phyloP scores from a whole-genome alignment of 92 coral and sea anemone species.

The Epizoanthus rinbou region DNA sequence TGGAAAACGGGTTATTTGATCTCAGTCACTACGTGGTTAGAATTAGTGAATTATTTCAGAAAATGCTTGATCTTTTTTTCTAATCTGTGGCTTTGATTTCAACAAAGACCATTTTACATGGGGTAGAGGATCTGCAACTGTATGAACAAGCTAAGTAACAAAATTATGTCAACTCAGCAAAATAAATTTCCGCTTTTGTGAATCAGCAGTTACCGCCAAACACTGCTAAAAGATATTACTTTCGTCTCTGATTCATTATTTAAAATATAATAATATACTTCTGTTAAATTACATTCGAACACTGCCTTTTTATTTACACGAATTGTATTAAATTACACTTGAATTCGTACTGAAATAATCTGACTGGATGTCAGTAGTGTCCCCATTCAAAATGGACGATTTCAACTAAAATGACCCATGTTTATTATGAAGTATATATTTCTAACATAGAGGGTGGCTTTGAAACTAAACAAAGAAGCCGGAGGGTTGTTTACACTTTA shows the following conservation, averaged over 20 bases:
- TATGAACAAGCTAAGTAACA: too few relatives aligned
- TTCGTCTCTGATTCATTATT: background rate
- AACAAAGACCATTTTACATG: too few relatives aligned
- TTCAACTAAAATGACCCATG: background rate
- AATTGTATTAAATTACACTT: background rate
- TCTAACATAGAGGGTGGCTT: slow-evolving; percentile 19
- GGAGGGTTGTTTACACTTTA: background rate
- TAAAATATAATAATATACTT: slow-evolving; percentile 25
- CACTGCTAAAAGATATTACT: too few relatives aligned
- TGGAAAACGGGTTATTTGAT: too few relatives aligned
- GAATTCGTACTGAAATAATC: slow-evolving; percentile 13
- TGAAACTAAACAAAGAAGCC: slow-evolving; percentile 17
- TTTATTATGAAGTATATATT: slow-evolving; percentile 27
- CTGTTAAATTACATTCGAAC: background rate
- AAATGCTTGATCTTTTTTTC: too few relatives aligned
- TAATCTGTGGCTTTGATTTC: too few relatives aligned
- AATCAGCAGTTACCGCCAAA: too few relatives aligned
- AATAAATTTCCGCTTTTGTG: too few relatives aligned
- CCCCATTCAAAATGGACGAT: slow-evolving; percentile 1
- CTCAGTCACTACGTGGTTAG: too few relatives aligned
- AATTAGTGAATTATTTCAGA: too few relatives aligned
- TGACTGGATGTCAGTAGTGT: background rate
- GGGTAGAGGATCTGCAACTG: too few relatives aligned
- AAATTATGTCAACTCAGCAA: too few relatives aligned
- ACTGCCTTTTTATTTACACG: background rate